phyloP scores from a whole-genome alignment of 2,888 invertebrate genomes.

The Plemyria rubiginata region DNA sequence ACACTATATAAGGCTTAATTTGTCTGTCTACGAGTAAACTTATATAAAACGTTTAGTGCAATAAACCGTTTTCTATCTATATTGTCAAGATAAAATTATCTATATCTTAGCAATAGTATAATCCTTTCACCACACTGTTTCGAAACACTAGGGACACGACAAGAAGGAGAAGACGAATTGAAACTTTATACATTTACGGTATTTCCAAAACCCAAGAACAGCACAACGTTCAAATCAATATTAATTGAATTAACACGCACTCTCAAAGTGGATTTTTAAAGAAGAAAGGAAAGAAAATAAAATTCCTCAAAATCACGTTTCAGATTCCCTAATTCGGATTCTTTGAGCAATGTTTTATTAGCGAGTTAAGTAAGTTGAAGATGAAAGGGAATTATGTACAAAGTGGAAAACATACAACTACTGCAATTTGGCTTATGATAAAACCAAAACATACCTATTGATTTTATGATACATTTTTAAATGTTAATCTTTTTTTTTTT shows the following conservation, averaged over 20 bases:
- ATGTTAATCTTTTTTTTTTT: too few species aligned
- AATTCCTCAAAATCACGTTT: slow-evolving; percentile 54
- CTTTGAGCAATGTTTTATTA: slow-evolving; percentile 57
- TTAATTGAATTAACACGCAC: slow-evolving; percentile 67
- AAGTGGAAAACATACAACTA: background rate
- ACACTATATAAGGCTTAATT: too few species aligned
- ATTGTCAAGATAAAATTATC: too few species aligned
- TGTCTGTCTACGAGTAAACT: too few species aligned
- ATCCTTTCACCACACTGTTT: too few species aligned
- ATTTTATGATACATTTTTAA: too few species aligned
- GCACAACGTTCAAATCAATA: slow-evolving; percentile 43
- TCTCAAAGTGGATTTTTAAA: slow-evolving; percentile 47
- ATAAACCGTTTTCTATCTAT: too few species aligned
- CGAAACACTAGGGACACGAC: too few species aligned
- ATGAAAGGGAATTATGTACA: slow-evolving; percentile 10
- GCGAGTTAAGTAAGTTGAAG: slow-evolving; percentile 39
- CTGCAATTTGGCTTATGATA: background rate
- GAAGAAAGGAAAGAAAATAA: slow-evolving; percentile 30
- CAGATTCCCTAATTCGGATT: slow-evolving; percentile 51
- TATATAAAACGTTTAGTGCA: too few species aligned
- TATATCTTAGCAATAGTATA: too few species aligned
- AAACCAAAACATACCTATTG: background rate
- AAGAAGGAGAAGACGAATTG: too few species aligned
- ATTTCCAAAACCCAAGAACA: slow-evolving; percentile 30
- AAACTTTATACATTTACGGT: background rate